phyloP scores from a whole-genome alignment of 30 jellyfish, hydroid and myxozoan species.

The Turritopsis dohrnii region DNA sequence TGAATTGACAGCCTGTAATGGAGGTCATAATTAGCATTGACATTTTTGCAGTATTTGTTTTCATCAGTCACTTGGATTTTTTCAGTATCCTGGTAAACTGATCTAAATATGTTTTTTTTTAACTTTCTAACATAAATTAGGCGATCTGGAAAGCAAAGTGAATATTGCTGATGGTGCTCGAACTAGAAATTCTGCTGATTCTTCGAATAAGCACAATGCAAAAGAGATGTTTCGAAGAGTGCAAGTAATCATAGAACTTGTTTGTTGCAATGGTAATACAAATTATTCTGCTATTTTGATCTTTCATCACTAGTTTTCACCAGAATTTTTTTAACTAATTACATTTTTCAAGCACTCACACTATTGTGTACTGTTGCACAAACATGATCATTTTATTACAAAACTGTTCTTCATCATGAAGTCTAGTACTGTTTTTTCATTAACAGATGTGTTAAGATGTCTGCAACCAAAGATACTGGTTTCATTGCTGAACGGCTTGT shows the following conservation, averaged over 20 bases:
- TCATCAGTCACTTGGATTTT: too few species aligned
- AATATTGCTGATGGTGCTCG: slow-evolving; percentile 6
- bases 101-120: too few species aligned
- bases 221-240: slow-evolving; percentile 7
- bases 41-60: too few species aligned
- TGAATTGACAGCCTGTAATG: too few species aligned
- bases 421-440: not conserved
- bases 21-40: too few species aligned
- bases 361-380: too few species aligned
- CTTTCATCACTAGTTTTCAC: not conserved
- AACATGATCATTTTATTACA: too few species aligned
- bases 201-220: not conserved
- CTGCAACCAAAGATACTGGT: not conserved
- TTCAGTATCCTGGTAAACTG: too few species aligned
- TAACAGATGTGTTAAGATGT: not conserved
- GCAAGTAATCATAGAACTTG: slow-evolving; percentile 16
- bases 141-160: not conserved
- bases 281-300: not conserved
- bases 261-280: not conserved
- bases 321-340: not conserved
- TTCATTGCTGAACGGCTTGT: slow-evolving; percentile 3
- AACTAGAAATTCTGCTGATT: not conserved
- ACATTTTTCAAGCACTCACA: not conserved
- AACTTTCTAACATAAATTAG: not conserved
- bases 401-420: too few species aligned